These are phyloP conservation scores for Motacilla alba DNA, from an alignment of 2,113 vertebrate genomes.

Conservation along the genomic window DNA sequence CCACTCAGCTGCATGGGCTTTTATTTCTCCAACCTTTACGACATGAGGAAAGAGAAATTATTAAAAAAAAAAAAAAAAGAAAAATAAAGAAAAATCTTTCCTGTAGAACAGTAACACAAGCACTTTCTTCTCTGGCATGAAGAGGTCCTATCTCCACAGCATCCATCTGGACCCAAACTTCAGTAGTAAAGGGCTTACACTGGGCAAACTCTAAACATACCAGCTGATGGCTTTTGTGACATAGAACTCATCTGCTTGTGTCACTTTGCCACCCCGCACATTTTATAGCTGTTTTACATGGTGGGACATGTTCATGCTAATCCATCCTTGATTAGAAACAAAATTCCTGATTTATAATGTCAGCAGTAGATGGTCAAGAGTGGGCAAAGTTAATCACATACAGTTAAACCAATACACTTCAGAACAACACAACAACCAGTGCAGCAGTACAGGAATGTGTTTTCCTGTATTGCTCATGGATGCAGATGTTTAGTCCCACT, in stretches of 20 bases:
- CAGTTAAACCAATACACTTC: neutral
- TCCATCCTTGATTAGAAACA: neutral
- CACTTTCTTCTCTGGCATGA: neutral
- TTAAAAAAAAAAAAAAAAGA: neutral
- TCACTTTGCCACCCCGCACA: neutral
- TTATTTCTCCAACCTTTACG: slow-evolving; percentile 91
- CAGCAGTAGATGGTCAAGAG: neutral
- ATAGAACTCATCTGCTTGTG: neutral
- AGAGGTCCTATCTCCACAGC: neutral
- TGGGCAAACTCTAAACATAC: neutral
- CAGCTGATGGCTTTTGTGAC: neutral
- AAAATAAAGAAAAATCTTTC: neutral
- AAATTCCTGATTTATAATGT: neutral
- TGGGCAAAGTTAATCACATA: neutral
- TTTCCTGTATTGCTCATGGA: neutral
- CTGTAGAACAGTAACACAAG: neutral
- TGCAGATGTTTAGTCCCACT: neutral
- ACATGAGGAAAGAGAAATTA: neutral
- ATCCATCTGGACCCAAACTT: neutral
- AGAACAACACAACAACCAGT: neutral
- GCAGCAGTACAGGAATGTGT: neutral
- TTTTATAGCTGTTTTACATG: neutral
- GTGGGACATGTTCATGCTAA: neutral
- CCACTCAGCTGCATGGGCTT: slow-evolving; percentile 95
- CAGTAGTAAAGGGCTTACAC: neutral